Conservation (phyloP, 2,888 invertebrate species). For the Chloroclystis v-ata region DNA sequence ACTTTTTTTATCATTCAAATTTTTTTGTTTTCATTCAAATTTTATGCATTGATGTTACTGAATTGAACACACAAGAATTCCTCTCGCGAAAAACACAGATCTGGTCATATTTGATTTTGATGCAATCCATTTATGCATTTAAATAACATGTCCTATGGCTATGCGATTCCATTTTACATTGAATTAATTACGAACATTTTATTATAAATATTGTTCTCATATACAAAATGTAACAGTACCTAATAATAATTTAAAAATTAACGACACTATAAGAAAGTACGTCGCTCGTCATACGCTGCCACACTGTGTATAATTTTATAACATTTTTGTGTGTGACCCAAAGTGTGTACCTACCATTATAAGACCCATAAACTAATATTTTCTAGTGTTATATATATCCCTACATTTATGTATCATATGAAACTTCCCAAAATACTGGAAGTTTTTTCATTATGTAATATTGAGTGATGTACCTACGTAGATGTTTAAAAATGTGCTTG, state of each 20-base stretch:
- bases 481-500: slow-evolving; percentile 39
- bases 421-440: slow-evolving; percentile 60
- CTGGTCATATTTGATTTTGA: too few relatives aligned
- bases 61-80: too few relatives aligned
- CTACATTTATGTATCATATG: slow-evolving; percentile 22
- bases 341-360: slow-evolving; percentile 35
- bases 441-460: slow-evolving; percentile 24
- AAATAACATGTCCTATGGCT: too few relatives aligned
- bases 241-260: slow-evolving; percentile 19
- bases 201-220: neutral
- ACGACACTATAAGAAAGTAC: slow-evolving; percentile 36
- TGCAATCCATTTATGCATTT: too few relatives aligned
- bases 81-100: too few relatives aligned
- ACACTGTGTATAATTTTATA: slow-evolving; percentile 60
- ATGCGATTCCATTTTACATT: too few relatives aligned
- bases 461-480: slow-evolving; percentile 26
- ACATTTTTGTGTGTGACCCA: slow-evolving; percentile 47
- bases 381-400: slow-evolving; percentile 16
- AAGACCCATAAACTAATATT: slow-evolving; percentile 29
- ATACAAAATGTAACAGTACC: neutral
- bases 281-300: slow-evolving; percentile 76
- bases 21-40: too few relatives aligned
- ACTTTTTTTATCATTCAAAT: neutral
- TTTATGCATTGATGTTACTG: too few relatives aligned
- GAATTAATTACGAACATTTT: too few relatives aligned